Evolutionary conservation across 2,113 vertebrate species (phyloP), one percentile per base, ranked within the genome.

Genomic region (Cardinalis cardinalis): DNA sequence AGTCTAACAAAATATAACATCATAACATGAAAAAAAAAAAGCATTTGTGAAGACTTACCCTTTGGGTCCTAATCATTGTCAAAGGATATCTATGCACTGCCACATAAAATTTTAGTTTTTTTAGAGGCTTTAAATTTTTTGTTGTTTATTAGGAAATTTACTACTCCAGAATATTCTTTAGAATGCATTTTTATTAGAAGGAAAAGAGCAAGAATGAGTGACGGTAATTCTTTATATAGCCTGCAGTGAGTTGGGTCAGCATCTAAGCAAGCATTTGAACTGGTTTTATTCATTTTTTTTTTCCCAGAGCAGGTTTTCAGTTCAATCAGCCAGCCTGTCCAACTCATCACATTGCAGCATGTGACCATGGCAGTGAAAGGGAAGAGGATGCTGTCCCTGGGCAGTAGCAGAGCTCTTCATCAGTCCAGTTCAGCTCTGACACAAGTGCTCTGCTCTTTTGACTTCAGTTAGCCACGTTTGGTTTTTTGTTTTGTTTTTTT

Each of bases 11-110:
- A 58, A 58, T 46, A 43, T 4, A 64, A 24, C 6, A 28, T 72
- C 44, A 18, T 60, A 58, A 12, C 9, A 8, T 51, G n/a, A 78
- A 56, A 28, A 23, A n/a, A 46, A 46, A n/a, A 55, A 6, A 14
- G 7, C 6, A 4, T 44, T 4, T 0, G 0, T 38, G 41, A 60
- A 56, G 18, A 32, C 6, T 49, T 48, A 28, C 1, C 4, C 8
- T 46, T 72, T 56, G 48, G 29, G 20, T 53, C 13, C 14, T 76
- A 18, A 79, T 91, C 8, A 5, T 55, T 73, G 34, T 76, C 8
- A 53, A 40, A 85, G 66, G 12, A 15, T 8, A 13, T 51, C 14
- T 64, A 1, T 72, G 28, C 8, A 36, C 8, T 21, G 2, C 17
- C 7, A 38, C 2, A 2, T 46, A 72, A 68, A 12, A 61, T 38